A percentile compares a stretch with the other conserved stretches of the same genome.
phyloP scores from a whole-genome alignment of 1,140 invertebrate species.

The Panulirus ornatus region DNA sequence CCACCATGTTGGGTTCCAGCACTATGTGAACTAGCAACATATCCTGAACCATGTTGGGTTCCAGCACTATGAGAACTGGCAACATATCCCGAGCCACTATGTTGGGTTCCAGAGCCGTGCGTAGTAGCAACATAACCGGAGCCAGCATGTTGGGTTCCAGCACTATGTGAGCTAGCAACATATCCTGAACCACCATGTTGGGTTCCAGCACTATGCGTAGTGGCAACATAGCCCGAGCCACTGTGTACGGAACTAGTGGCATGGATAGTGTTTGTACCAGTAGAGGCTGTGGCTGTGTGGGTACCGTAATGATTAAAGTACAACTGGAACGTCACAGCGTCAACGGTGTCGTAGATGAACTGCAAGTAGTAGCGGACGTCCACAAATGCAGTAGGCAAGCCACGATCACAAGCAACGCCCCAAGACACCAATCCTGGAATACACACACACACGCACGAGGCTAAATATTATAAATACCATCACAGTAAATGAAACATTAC shows the following conservation, averaged over 20 bases:
- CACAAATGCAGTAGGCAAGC: constrained; percentile 26
- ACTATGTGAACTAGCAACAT: no score
- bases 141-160: neutral
- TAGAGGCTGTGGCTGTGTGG: neutral
- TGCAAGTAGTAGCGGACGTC: constrained; percentile 24
- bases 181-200: neutral
- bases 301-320: neutral
- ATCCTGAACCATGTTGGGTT: no score
- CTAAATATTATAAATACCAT: no score
- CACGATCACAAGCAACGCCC: constrained; percentile 11
- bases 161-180: neutral
- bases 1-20: no score
- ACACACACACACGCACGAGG: no score
- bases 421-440: constrained; percentile 34
- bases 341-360: constrained; percentile 12
- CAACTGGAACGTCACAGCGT: neutral
- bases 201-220: neutral
- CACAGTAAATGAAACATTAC: no score
- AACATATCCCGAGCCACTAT: no score
- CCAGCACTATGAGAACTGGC: no score
- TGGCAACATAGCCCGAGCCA: neutral
- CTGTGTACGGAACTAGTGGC: neutral
- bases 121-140: neutral
- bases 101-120: neutral
- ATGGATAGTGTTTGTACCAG: neutral